These are phyloP conservation scores for Nomada goodeniana DNA, from an alignment of 2,888 invertebrate species.

Conservation along the genomic window DNA sequence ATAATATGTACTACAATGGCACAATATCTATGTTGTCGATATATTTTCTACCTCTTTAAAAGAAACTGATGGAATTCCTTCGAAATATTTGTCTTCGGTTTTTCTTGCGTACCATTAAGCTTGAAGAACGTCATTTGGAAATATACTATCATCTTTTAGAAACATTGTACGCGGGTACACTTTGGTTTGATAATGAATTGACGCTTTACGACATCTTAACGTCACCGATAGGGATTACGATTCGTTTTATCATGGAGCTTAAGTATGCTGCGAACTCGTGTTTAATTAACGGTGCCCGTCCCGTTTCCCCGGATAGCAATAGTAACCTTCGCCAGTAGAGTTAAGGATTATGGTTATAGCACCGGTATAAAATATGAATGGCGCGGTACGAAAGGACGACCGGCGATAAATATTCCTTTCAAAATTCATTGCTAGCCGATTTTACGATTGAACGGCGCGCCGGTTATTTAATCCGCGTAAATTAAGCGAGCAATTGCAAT, in stretches of 20 bases:
- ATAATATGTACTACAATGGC: too few species aligned
- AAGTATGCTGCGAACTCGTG: not conserved
- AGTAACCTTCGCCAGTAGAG: slow-evolving; percentile 25
- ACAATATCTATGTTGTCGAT: too few species aligned
- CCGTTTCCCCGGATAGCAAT: slow-evolving; percentile 9
- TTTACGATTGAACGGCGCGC: slow-evolving; percentile 21
- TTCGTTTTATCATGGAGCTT: slow-evolving; percentile 15
- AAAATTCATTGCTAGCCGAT: slow-evolving; percentile 31
- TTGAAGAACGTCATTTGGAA: not conserved
- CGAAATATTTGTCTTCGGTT: not conserved
- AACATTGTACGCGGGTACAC: not conserved
- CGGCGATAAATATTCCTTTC: slow-evolving; percentile 24
- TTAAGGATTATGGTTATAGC: slow-evolving; percentile 47
- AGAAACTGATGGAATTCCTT: not conserved
- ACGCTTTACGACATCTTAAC: slow-evolving; percentile 3
- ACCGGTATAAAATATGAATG: slow-evolving; percentile 31
- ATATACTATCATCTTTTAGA: not conserved
- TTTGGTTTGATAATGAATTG: not conserved
- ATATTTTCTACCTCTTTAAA: too few species aligned
- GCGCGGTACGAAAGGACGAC: slow-evolving; percentile 24
- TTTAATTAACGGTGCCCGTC: slow-evolving; percentile 44
- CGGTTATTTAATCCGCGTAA: slow-evolving; percentile 25
- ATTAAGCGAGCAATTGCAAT: slow-evolving; percentile 14
- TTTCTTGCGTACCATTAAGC: not conserved
- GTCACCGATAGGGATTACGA: slow-evolving; percentile 5